Base-by-base conservation (phyloP, 2,113 vertebrate genomes). In the Columba livia region DNA sequence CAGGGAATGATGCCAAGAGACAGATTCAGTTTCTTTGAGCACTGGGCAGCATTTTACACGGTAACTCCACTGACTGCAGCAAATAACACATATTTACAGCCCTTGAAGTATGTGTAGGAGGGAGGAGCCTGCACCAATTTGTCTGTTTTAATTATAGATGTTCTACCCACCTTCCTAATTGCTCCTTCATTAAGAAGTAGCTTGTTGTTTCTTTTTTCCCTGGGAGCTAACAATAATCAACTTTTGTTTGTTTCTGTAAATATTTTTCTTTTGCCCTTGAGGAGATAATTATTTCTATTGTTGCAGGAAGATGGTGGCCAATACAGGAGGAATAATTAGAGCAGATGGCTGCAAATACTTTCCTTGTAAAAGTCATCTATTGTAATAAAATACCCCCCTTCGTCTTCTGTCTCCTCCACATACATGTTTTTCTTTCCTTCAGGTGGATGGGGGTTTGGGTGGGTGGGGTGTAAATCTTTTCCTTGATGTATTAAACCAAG, bases 261-360 rank as follows among this genome's bases (percentile, higher is more conserved):
- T 96, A 96, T 97, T 83, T 96, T 81, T 71, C 89, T 95, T 89
- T 89, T 95, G 64, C 97, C 98, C 97, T 97, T 94, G 79, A 98
- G 98, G 97, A 98, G 91, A 97, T 97, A 97, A 98, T 98, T 97
- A 98, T 97, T 98, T 97, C 97, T 98, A 94, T 97, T 97, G 96
- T 97, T 97, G 93, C 97, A 97, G 90, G 97, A 98, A 97, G 95
- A 97, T 96, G 95, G 97, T 98, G 96, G 98, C 97, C 97, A 97
- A 97, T 96, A 96, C 97, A 97, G 95, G 96, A 97, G 94, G 94
- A 97, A 96, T 97, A 98, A 98, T 98, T 97, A 98, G 97, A 98
- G 95, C 97, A 98, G 98, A 98, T 97, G 98, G 97, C 91, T 95
- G 95, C 89, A 97, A 97, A 97, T 95, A 85, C 88, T 94, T 97